These are phyloP conservation scores for Epistrophella euchroma DNA, from an alignment of 2,888 invertebrate species.

Conservation along the genomic window DNA sequence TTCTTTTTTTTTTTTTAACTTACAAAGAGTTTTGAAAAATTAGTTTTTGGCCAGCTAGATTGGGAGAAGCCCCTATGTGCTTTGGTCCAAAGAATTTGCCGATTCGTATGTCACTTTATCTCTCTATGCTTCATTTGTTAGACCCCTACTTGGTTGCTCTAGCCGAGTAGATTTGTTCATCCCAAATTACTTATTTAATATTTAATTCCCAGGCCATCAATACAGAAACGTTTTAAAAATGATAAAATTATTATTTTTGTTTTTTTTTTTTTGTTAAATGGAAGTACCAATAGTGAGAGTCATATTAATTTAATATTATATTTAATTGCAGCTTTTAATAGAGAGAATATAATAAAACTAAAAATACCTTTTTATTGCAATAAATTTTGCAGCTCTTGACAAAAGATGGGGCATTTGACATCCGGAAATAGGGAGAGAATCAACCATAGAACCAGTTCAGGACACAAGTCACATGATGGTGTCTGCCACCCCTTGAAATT, in stretches of 20 bases:
- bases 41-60: no score
- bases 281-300: background rate
- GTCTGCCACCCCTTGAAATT: constrained; percentile 64
- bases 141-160: no score
- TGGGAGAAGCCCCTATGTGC: no score
- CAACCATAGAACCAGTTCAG: constrained; percentile 4
- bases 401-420: constrained; percentile 61
- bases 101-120: no score
- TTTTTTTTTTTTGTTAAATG: no score
- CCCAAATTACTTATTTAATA: background rate
- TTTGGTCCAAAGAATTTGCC: no score
- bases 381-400: constrained; percentile 64
- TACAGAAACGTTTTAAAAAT: background rate
- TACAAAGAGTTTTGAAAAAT: no score
- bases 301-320: background rate
- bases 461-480: constrained; percentile 53
- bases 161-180: no score
- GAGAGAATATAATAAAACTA: background rate
- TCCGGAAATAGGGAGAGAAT: constrained; percentile 42
- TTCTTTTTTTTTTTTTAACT: no score
- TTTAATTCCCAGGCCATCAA: background rate
- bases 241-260: background rate
- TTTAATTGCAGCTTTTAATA: constrained; percentile 14
- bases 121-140: no score
- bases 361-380: constrained; percentile 34